Percentiles rank a stretch among this genome's conserved stretches.
phyloP scores from a whole-genome alignment of 2,797 vertebrate species.

The Brachyalestes nurse region DNA sequence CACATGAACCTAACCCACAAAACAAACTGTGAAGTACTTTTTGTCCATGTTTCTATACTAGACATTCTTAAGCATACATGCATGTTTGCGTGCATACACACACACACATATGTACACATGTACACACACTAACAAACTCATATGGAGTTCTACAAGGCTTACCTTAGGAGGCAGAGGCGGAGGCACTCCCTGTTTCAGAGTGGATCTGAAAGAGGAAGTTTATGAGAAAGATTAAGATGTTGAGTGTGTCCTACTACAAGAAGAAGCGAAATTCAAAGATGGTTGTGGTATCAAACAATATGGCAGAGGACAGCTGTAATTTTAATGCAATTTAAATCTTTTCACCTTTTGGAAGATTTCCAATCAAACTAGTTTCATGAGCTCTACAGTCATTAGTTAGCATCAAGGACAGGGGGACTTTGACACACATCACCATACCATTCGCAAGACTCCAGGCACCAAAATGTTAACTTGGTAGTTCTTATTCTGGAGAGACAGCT shows the following conservation, averaged over 20 bases:
- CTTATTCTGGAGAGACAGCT: too few relatives aligned
- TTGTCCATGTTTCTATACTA: background rate
- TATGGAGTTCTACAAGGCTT: slow-evolving; percentile 43
- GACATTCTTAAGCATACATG: background rate
- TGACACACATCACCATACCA: too few relatives aligned
- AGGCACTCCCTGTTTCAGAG: slow-evolving; percentile 86
- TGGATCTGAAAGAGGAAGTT: slow-evolving; percentile 80
- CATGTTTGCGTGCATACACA: too few relatives aligned
- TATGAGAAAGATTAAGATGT: background rate
- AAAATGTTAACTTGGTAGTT: too few relatives aligned
- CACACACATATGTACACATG: too few relatives aligned
- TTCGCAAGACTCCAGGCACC: too few relatives aligned
- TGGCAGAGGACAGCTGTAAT: background rate
- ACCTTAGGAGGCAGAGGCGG: slow-evolving; percentile 97
- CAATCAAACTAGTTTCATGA: too few relatives aligned
- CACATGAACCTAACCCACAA: background rate
- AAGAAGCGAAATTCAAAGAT: background rate
- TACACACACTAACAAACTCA: too few relatives aligned
- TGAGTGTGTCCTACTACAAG: background rate
- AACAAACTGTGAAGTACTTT: background rate
- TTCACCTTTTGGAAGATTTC: too few relatives aligned
- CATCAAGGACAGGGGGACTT: too few relatives aligned
- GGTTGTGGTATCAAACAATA: too few relatives aligned
- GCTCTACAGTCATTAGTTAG: background rate
- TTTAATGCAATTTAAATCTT: too few relatives aligned